These are phyloP conservation scores for Sciurus vulgaris DNA, from an alignment of 2,797 vertebrate genomes.

Conservation along the genomic window DNA sequence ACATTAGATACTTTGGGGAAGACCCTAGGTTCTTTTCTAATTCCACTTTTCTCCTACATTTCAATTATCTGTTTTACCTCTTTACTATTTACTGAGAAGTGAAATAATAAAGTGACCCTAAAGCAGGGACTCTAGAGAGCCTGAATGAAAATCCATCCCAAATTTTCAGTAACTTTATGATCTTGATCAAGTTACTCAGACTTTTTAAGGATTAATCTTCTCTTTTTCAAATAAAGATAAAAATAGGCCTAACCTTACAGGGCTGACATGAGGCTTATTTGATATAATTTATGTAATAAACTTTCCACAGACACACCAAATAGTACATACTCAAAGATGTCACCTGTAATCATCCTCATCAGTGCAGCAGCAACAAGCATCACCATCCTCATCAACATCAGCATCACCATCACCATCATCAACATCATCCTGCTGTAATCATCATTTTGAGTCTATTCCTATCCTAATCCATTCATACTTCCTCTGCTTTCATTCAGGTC, in stretches of 20 bases:
- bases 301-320: background rate
- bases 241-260: background rate
- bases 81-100: background rate
- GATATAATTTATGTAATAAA: constrained; percentile 28
- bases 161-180: background rate
- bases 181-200: background rate
- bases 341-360: background rate
- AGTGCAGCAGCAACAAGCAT: background rate
- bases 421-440: background rate
- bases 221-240: constrained; percentile 50
- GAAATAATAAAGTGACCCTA: background rate
- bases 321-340: background rate
- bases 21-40: background rate
- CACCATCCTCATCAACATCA: background rate
- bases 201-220: background rate
- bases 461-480: background rate
- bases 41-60: background rate
- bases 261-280: background rate
- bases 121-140: background rate
- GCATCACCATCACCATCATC: background rate
- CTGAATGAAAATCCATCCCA: background rate
- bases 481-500: background rate
- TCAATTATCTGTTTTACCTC: background rate
- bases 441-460: background rate
- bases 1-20: background rate